Percentiles rank a stretch among this genome's conserved stretches.
phyloP scores from a whole-genome alignment of 2,888 invertebrate species.

The Thelaira solivaga region DNA sequence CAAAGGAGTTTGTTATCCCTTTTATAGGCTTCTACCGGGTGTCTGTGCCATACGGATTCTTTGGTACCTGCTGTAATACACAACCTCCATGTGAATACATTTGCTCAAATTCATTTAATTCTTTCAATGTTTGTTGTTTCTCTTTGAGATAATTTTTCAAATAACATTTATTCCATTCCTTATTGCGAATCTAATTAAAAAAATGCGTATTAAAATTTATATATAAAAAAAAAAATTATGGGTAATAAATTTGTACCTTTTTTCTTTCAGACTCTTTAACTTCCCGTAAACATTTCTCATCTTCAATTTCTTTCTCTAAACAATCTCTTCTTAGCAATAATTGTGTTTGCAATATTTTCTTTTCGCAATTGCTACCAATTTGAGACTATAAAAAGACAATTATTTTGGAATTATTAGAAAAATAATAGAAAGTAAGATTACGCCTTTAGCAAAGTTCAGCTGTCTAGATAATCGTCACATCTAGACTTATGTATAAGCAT shows the following conservation, averaged over 20 bases:
- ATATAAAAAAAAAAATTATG: not conserved
- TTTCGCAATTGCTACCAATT: constrained; percentile 34
- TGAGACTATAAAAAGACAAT: constrained; percentile 31
- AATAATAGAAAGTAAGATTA: not conserved
- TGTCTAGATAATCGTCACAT: no score
- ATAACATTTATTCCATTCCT: constrained; percentile 59
- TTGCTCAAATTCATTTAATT: constrained; percentile 15
- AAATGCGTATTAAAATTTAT: no score
- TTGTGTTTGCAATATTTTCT: not conserved
- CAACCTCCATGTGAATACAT: constrained; percentile 56
- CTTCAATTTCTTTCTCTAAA: constrained; percentile 11
- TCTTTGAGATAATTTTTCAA: constrained; percentile 49
- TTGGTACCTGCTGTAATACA: constrained; percentile 58
- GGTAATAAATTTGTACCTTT: constrained; percentile 26
- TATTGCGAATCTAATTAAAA: constrained; percentile 46
- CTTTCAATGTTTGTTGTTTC: constrained; percentile 13
- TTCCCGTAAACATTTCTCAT: constrained; percentile 16
- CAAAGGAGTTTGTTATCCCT: not conserved
- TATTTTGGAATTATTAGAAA: not conserved
- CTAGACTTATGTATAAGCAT: no score
- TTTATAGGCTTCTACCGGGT: constrained; percentile 30
- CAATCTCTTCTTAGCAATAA: not conserved
- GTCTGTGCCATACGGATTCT: constrained; percentile 56
- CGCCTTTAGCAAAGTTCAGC: no score
- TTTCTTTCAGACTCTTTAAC: constrained; percentile 18